A percentile compares a stretch with the other conserved stretches of the same genome.
These are phyloP conservation scores for Drosophila histrio DNA, from an alignment of 2,888 invertebrate genomes.

Conservation along the genomic window DNA sequence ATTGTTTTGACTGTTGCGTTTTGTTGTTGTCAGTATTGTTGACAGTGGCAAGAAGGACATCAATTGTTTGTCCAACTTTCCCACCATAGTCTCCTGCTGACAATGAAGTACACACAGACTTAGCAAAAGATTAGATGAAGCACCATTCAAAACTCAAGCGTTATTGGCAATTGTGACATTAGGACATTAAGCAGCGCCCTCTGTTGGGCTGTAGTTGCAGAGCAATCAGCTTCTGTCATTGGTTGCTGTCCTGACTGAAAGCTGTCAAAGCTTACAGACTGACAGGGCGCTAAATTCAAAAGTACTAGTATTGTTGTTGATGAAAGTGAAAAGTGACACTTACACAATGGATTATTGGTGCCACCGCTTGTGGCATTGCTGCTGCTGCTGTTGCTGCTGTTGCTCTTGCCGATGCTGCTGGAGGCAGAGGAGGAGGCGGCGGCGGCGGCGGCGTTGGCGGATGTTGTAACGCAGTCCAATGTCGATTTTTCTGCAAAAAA, in stretches of 20 bases:
- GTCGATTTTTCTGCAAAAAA: conserved; percentile 81
- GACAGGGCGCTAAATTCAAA: background rate
- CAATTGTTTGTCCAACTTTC: conserved; percentile 82
- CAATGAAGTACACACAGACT: conserved; percentile 30
- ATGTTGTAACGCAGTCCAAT: conserved; percentile 77
- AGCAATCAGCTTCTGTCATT: conserved; percentile 1
- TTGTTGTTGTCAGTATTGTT: too few species aligned
- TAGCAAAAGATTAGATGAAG: conserved; percentile 43
- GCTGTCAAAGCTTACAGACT: conserved; percentile 61
- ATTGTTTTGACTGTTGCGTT: conserved; percentile 71
- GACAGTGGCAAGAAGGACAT: conserved; percentile 57
- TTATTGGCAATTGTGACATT: background rate
- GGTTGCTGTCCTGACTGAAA: conserved; percentile 71
- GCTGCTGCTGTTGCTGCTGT: conserved; percentile 70
- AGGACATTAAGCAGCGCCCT: conserved; percentile 33
- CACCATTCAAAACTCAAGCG: conserved; percentile 54
- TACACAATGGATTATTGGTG: conserved; percentile 72
- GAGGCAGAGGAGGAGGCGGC: conserved; percentile 43
- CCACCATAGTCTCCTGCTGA: conserved; percentile 73
- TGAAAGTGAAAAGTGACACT: conserved; percentile 49
- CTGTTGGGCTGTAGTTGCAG: conserved; percentile 13
- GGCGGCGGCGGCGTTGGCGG: conserved; percentile 59
- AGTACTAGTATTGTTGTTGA: background rate
- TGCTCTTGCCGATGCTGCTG: conserved; percentile 77
- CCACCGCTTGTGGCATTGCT: conserved; percentile 33